phyloP scores from a whole-genome alignment of 2,113 vertebrate species.

The Lota lota region DNA sequence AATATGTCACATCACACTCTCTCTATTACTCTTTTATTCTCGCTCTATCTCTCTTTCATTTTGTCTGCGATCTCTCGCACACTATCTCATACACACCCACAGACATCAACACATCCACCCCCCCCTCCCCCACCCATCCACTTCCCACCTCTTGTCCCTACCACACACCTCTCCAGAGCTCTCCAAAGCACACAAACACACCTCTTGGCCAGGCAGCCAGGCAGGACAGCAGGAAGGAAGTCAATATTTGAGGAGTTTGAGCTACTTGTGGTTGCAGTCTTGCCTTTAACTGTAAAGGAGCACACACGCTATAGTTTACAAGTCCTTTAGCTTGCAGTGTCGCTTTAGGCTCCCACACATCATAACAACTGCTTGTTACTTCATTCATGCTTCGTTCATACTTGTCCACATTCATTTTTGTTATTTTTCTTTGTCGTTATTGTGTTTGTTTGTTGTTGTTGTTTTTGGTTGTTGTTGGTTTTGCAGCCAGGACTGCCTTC shows the following conservation, averaged over 20 bases:
- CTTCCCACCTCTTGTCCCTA: conserved; percentile 46
- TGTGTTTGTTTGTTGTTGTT: too few species aligned
- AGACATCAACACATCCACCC: conserved; percentile 44
- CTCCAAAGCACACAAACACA: conserved; percentile 71
- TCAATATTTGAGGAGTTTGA: conserved; percentile 67
- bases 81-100: conserved; percentile 20
- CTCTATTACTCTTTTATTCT: conserved; percentile 7
- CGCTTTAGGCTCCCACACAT: too few species aligned
- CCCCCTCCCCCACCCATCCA: conserved; percentile 3
- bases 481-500: too few species aligned
- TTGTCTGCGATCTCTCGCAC: conserved; percentile 47
- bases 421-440: too few species aligned
- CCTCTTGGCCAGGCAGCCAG: conserved; percentile 54
- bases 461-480: too few species aligned
- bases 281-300: conserved; percentile 37
- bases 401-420: too few species aligned
- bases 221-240: conserved; percentile 59
- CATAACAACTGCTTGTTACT: too few species aligned
- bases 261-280: conserved; percentile 37
- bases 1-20: conserved; percentile 5
- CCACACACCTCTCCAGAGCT: conserved; percentile 51
- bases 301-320: conserved; percentile 5
- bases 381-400: too few species aligned
- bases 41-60: conserved; percentile 40
- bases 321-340: too few species aligned